Conservation (phyloP, 2,797 vertebrate species). For the Pelodytes ibericus region DNA sequence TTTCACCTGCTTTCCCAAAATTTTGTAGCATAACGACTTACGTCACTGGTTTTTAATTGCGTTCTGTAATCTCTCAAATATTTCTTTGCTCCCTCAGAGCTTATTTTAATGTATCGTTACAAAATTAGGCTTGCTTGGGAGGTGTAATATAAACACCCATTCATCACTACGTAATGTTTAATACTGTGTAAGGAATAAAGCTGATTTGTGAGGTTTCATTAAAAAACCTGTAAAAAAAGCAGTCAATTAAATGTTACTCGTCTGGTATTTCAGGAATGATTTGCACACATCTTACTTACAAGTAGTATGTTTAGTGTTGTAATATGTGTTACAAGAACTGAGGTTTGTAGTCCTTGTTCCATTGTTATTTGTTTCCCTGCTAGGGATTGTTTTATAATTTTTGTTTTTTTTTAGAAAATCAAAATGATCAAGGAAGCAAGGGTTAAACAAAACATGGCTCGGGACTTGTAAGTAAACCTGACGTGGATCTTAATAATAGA, state of each 20-base stretch:
- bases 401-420: no score
- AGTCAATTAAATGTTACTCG: slow-evolving; percentile 23
- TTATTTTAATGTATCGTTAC: not conserved
- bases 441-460: no score
- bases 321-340: no score
- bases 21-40: no score
- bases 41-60: not conserved
- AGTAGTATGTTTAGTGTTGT: no score
- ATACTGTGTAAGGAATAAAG: not conserved
- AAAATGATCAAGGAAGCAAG: no score
- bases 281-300: slow-evolving; percentile 18
- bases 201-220: not conserved
- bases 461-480: no score
- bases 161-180: slow-evolving; percentile 7
- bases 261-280: slow-evolving; percentile 37
- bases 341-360: no score
- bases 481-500: no score
- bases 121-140: not conserved
- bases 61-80: not conserved
- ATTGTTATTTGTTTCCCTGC: no score
- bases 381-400: no score
- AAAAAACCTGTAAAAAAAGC: slow-evolving; percentile 6
- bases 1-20: not conserved
- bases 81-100: not conserved
- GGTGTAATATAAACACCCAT: slow-evolving; percentile 3